phyloP scores from a whole-genome alignment of 2,113 vertebrate species.

The Cygnus buccinator region DNA sequence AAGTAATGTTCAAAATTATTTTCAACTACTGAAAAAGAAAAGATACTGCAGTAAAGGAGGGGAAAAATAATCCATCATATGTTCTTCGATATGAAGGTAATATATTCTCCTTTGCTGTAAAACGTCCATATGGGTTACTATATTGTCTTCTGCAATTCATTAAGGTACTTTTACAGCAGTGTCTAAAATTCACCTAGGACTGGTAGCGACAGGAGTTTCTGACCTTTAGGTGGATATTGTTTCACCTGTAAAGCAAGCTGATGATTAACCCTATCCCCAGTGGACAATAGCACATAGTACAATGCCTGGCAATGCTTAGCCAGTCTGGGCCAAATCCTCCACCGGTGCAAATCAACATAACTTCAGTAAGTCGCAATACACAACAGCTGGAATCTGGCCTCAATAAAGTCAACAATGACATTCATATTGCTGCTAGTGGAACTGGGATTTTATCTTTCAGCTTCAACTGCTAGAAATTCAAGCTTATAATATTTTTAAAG shows the following conservation, averaged over 20 bases:
- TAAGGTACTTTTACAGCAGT: neutral
- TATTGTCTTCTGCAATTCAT: conserved; percentile 32
- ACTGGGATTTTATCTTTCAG: neutral
- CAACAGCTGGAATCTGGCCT: neutral
- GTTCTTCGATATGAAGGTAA: neutral
- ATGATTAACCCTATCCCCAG: neutral
- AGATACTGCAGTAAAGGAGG: neutral
- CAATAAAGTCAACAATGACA: neutral
- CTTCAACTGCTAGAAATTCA: neutral
- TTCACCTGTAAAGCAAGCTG: neutral
- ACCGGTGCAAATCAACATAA: neutral
- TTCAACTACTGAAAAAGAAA: neutral
- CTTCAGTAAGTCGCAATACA: neutral
- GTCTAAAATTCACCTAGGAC: neutral
- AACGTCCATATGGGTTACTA: neutral
- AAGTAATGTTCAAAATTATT: neutral
- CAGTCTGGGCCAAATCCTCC: neutral
- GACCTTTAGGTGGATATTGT: neutral
- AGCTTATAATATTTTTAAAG: neutral
- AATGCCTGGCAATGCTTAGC: neutral
- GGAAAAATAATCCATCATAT: neutral
- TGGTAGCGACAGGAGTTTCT: neutral
- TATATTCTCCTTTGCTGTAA: neutral
- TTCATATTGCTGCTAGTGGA: neutral
- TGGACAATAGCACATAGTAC: neutral